Base-by-base conservation (phyloP, 2,113 vertebrate genomes). In the Elachura formosa region DNA sequence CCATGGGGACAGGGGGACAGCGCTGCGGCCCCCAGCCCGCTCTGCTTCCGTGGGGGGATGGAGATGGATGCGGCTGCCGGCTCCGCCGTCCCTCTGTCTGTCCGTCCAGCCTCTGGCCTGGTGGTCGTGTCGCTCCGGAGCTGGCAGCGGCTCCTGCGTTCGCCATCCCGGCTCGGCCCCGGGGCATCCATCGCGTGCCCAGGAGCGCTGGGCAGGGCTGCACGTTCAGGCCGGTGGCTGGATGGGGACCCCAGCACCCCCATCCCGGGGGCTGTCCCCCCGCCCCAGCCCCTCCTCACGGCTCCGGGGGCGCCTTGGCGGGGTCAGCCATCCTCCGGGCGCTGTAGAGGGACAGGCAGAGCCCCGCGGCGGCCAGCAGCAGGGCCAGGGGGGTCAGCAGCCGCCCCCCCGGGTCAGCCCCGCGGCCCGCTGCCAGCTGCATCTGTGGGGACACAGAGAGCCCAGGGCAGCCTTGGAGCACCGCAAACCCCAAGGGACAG, bases 311-410 rank as follows among this genome's bases (percentile, higher is more conserved):
- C 4, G 66, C 62, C 17, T 88, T 98, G 69, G 92, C 94, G 52
- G 98, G 98, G 78, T 97, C 96, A 0, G 98, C 98, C 99, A 99
- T 99, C 94, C 98, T 99, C 76, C 98, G 98, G 80, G 98, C 98
- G 6, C 99, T 99, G 96, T 99, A 99, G 96, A 98, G 98, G 94
- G 99, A 99, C 84, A 99, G 84, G 51, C 99, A 97, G 66, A 99
- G 97, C 34, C 99, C 99, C 11, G 99, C 97, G 28, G 98, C 98
- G 38, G 99, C 99, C 96, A 99, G 97, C 97, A 99, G 96, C 95
- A 99, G 96, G 82, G 99, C 99, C 29, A 99, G 96, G 92, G 98
- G 97, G 96, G 99, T 99, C 81, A 98, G 81, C 61, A 98, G 93
- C 8, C 98, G 97, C 87, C 98, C 98, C 34, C 97, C 97, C 1